Evolutionary conservation across 2,888 invertebrate species (phyloP).

Genomic region (Sthenelais limicola): DNA sequence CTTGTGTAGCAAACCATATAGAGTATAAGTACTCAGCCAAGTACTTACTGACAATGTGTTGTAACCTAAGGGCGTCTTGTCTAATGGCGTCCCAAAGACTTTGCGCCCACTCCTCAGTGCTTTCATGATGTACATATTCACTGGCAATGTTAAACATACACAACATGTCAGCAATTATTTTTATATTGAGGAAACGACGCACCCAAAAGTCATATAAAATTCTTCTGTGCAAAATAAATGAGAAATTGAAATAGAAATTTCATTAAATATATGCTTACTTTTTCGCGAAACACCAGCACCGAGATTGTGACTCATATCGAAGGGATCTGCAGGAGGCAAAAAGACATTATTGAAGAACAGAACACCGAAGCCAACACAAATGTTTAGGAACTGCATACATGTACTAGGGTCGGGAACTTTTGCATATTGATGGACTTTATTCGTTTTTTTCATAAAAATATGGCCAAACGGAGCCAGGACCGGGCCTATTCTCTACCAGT

Average conservation of each 20-base stretch:
- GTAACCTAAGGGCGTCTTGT: slow-evolving; percentile 43
- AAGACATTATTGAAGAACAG: too few species aligned
- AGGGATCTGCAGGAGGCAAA: slow-evolving; percentile 75
- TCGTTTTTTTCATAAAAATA: too few species aligned
- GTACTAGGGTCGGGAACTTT: too few species aligned
- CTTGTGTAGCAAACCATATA: too few species aligned
- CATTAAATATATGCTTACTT: slow-evolving; percentile 73
- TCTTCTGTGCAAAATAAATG: too few species aligned
- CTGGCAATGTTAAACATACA: slow-evolving; percentile 63
- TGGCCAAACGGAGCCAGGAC: too few species aligned
- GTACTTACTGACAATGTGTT: slow-evolving; percentile 38
- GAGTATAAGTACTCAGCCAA: not conserved
- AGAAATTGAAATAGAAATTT: too few species aligned
- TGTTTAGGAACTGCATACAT: too few species aligned
- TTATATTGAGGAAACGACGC: slow-evolving; percentile 76
- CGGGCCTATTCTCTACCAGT: too few species aligned
- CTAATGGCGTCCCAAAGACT: slow-evolving; percentile 68
- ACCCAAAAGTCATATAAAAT: slow-evolving; percentile 77
- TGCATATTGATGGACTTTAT: too few species aligned
- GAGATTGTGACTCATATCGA: slow-evolving; percentile 77
- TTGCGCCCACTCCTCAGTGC: slow-evolving; percentile 71
- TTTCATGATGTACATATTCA: slow-evolving; percentile 74
- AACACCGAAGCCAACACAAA: too few species aligned
- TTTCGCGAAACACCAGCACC: slow-evolving; percentile 75
- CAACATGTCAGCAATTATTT: slow-evolving; percentile 58